phyloP scores from a whole-genome alignment of 2,113 vertebrate genomes.

The Tetrao urogallus region DNA sequence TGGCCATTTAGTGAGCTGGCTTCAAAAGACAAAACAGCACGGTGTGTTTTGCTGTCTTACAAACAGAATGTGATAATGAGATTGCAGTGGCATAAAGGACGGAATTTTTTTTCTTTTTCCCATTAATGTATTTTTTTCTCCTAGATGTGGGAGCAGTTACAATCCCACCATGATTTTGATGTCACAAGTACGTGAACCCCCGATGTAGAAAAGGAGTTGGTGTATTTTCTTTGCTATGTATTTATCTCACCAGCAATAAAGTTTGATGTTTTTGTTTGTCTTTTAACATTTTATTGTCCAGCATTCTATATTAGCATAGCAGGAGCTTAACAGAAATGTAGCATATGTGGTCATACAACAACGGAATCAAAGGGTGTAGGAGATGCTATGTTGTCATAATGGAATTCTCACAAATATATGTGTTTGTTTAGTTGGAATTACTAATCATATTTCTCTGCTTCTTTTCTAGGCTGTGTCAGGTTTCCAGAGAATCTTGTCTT shows the following conservation, averaged over 20 bases:
- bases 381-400: background rate
- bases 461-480: constrained; percentile 79
- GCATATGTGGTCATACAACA: background rate
- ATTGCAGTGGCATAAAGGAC: background rate
- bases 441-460: constrained; percentile 49
- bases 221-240: background rate
- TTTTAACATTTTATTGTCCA: background rate
- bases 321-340: background rate
- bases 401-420: background rate
- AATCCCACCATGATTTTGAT: background rate
- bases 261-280: background rate
- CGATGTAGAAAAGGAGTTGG: background rate
- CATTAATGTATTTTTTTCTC: background rate
- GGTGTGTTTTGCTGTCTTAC: background rate
- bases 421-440: background rate
- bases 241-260: background rate
- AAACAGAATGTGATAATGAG: background rate
- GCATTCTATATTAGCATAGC: background rate
- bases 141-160: background rate
- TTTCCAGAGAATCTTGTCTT: constrained; percentile 85
- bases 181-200: background rate
- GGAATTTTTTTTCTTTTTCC: background rate
- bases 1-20: background rate
- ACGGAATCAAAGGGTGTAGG: background rate
- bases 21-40: background rate